Evolutionary conservation across 2,113 vertebrate genomes (phyloP).

Genomic region (Hippolais icterina): DNA sequence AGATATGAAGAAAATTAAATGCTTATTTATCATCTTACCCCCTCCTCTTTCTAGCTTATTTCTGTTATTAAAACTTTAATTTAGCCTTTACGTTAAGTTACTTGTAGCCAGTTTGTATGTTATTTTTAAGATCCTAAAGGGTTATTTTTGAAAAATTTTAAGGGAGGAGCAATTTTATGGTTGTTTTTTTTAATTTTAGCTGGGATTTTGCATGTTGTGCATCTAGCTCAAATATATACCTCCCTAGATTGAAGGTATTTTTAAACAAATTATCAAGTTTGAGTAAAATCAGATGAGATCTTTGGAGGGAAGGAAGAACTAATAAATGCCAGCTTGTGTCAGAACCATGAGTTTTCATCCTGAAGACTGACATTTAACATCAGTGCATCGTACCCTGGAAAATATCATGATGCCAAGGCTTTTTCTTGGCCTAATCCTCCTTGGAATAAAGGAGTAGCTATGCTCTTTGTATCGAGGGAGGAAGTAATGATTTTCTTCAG

Average conservation of each 20-base stretch:
- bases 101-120: background rate
- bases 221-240: background rate
- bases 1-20: slow-evolving; percentile 72
- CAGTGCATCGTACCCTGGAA: background rate
- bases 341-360: background rate
- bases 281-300: background rate
- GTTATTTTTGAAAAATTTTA: background rate
- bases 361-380: background rate
- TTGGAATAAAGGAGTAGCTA: background rate
- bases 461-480: background rate
- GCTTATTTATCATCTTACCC: background rate
- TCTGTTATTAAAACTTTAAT: slow-evolving; percentile 23
- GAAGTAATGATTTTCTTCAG: background rate
- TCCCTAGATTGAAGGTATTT: background rate
- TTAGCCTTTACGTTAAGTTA: slow-evolving; percentile 7
- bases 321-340: background rate
- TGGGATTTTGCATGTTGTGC: background rate
- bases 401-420: background rate
- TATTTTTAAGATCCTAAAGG: slow-evolving; percentile 18
- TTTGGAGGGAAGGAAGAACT: background rate
- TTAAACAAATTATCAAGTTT: background rate
- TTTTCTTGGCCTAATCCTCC: background rate
- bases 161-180: background rate
- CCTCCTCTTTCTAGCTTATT: background rate
- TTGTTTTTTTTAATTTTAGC: background rate